phyloP scores from a whole-genome alignment of 2,888 invertebrate species.

The Cactoblastis cactorum region DNA sequence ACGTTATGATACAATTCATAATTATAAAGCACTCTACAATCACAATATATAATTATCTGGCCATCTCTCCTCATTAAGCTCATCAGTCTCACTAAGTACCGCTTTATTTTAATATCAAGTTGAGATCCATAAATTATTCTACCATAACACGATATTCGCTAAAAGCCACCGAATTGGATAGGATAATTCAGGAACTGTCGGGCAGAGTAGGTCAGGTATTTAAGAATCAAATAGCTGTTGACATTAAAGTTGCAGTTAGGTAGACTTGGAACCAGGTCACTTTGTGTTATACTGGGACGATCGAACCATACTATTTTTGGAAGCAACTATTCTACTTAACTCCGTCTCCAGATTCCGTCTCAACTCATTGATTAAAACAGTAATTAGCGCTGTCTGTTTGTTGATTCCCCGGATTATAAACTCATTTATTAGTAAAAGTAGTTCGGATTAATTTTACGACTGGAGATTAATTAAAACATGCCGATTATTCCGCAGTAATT shows the following conservation, averaged over 20 bases:
- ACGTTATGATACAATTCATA: neutral
- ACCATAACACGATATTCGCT: conserved; percentile 24
- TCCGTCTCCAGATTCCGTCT: conserved; percentile 46
- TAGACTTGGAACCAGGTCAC: conserved; percentile 8
- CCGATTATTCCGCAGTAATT: conserved; percentile 11
- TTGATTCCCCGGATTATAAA: conserved; percentile 27
- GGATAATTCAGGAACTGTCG: conserved; percentile 57
- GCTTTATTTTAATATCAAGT: conserved; percentile 22
- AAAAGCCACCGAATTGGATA: conserved; percentile 36
- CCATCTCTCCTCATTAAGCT: conserved; percentile 24
- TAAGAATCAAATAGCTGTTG: conserved; percentile 63
- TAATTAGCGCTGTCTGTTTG: conserved; percentile 39
- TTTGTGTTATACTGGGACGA: conserved; percentile 65
- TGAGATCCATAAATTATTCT: conserved; percentile 34
- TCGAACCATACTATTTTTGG: conserved; percentile 72
- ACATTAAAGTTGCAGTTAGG: conserved; percentile 65
- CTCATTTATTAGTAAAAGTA: conserved; percentile 29
- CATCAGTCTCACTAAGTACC: conserved; percentile 25
- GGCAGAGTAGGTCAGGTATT: conserved; percentile 64
- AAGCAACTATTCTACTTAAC: conserved; percentile 52
- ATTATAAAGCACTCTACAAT: neutral
- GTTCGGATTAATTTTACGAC: conserved; percentile 26
- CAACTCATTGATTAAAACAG: conserved; percentile 36
- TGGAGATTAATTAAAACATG: conserved; percentile 25
- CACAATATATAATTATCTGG: neutral